Evolutionary conservation across 2,888 invertebrate genomes (phyloP), one percentile per base, ranked within the genome.

Genomic region (Odiellus spinosus): DNA sequence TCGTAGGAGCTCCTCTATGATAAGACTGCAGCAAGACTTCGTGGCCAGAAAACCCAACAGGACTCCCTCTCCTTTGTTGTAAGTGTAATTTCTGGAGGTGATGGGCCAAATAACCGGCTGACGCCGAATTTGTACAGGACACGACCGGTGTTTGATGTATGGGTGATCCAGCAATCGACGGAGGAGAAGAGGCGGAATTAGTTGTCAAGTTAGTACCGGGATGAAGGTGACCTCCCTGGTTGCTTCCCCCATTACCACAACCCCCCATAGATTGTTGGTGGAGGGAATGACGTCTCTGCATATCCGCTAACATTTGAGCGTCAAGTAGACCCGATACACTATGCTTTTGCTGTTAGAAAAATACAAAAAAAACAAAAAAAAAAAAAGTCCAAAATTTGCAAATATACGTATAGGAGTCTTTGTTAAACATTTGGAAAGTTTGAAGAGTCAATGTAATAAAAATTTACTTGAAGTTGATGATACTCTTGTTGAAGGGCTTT

Each of bases 401-500:
- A n/a, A n/a, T n/a, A n/a, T n/a, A n/a, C n/a, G n/a, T n/a, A n/a
- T n/a, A n/a, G n/a, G n/a, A n/a, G n/a, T n/a, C n/a, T n/a, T n/a
- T n/a, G n/a, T n/a, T n/a, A n/a, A n/a, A n/a, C n/a, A n/a, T n/a
- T n/a, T n/a, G n/a, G n/a, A n/a, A n/a, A n/a, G n/a, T n/a, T n/a
- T n/a, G n/a, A n/a, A n/a, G n/a, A n/a, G n/a, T n/a, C n/a, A n/a
- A n/a, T n/a, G 26, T 26, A 26, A 26, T 26, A 26, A 26, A 17
- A 63, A 36, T 12, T 17, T 38, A 77, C 76, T 71, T 80, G 84
- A 42, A 86, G 62, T 58, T 82, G 77, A 54, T 83, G 82, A 60
- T 82, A 82, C 63, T 86, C 84, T 46, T 82, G 77, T 47, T 83
- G 76, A 1, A 83, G 75, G 10, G 76, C 74, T 59, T 72, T 64